Base-by-base conservation (phyloP, 2,797 vertebrate genomes). In the Peromyscus aztecus region DNA sequence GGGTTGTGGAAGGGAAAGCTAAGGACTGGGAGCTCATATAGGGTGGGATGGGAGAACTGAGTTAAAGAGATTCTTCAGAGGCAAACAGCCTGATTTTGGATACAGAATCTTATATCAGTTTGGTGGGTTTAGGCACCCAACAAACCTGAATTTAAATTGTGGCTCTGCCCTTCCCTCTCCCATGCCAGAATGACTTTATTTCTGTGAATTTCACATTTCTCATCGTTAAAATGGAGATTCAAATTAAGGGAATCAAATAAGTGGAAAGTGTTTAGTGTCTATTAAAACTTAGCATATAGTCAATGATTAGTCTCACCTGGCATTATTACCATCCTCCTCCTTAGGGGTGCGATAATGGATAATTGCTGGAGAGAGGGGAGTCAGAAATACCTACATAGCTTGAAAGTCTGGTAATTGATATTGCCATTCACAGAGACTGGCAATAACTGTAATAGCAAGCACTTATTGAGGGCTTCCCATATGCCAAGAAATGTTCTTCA, bases 221-320 rank as follows among this genome's bases (percentile, higher is more conserved):
- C 46, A 55, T 82, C 83, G 87, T 88, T 65, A 92, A 71, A 89
- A 71, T 52, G 37, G 34, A 95, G 57, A 67, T 29, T 57, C 43
- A 73, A 81, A 94, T 24, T 21, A 40, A 90, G 80, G 93, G 37
- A 49, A 89, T 84, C 71, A 91, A 95, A 91, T 87, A 94, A 69
- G 1, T 46, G 0, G 40, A 63, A 85, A 75, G 14, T 12, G 40
- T 78, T 88, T 49, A 84, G 89, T 75, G 80, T 46, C 75, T 96
- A 94, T 94, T 49, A 92, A 93, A 77, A 13, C 27, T 78, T 71
- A 76, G 55, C 52, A 55, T 43, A 73, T 5, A 77, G 10, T 71
- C 61, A 77, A 80, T 78, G 90, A 31, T 91, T 49, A 71, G 49
- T 52, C 27, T 43, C 24, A 67, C 14, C 43, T 73, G 59, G 21